These are phyloP conservation scores for Erpobdella octoculata DNA, from an alignment of 2,888 invertebrate genomes.

Conservation along the genomic window DNA sequence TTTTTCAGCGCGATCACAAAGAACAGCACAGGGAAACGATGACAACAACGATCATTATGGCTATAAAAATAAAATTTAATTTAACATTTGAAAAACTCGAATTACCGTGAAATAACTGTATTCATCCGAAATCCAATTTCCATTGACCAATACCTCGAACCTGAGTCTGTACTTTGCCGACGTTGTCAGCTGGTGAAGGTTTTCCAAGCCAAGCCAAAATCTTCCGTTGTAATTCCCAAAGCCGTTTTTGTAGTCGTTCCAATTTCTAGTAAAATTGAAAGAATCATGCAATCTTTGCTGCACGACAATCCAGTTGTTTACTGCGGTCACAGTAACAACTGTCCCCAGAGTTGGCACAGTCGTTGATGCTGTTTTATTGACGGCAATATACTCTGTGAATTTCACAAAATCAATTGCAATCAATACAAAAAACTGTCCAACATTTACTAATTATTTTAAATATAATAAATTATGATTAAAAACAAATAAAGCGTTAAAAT, in stretches of 20 bases:
- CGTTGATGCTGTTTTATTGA: neutral
- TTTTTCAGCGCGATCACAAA: no score
- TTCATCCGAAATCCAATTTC: conserved; percentile 13
- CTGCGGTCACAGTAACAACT: neutral
- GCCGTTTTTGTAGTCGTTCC: conserved; percentile 1
- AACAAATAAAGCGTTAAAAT: no score
- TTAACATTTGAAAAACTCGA: no score
- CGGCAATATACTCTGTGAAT: neutral
- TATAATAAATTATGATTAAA: no score
- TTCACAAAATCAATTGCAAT: no score
- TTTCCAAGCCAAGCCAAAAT: conserved; percentile 6
- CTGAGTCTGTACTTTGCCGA: conserved; percentile 8
- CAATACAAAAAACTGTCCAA: no score
- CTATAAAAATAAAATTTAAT: no score
- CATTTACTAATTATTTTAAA: no score
- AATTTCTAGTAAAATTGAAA: neutral
- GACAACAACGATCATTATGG: no score
- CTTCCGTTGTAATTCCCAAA: neutral
- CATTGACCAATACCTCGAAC: conserved; percentile 4
- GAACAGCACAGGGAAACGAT: no score
- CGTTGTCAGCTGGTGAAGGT: neutral
- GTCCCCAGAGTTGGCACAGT: neutral
- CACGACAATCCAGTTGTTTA: conserved; percentile 7
- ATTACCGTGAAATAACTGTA: conserved; percentile 4
- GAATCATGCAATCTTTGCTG: conserved; percentile 5